Base-by-base conservation (phyloP, 2,113 vertebrate species). In the Chrysemys picta region DNA sequence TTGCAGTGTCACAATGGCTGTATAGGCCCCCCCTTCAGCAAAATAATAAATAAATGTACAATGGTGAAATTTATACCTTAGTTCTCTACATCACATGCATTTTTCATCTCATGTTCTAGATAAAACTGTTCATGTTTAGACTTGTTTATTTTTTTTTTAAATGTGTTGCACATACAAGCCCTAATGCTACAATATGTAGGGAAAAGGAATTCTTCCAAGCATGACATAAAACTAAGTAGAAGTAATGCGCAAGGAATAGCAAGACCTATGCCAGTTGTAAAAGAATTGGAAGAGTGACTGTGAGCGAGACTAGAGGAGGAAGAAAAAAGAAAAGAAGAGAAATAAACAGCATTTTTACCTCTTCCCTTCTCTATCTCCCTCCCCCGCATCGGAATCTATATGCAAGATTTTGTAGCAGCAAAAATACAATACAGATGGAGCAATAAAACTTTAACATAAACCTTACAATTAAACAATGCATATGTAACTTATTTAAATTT, bases 361-460 rank as follows among this genome's bases (percentile, higher is more conserved):
- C 94, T 79, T 80, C 31, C 62, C 62, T 35, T 65, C 29, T 29
- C 62, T 65, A 12, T 35, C 59, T 72, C 10, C 27, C 82, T 12
- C 4, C 12, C 49, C 13, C 13, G 12, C 49, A 50, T 50, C 49
- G 12, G 49, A 50, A 50, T 50, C 12, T 50, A 50, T 50, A 50
- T 8, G 27, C 31, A 90, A 2, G 81, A 21, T 62, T 86, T 69
- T 87, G 84, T 54, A 65, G 50, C 3, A 83, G 1, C 22, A 65
- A 94, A 92, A 93, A 83, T 24, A 69, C 24, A 94, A 42, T 0
- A 0, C 31, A 88, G 81, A 88, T 62, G 21, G 65, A 93, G 90
- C 91, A 94, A 91, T 89, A 90, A 54, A 79, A 92, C 82, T 88
- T 95, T 94, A 90, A 94, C 90, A 93, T 84, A 54, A 54, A 79